Evolutionary conservation across 2,113 vertebrate genomes (phyloP).

Genomic region (Oreamnos americanus): DNA sequence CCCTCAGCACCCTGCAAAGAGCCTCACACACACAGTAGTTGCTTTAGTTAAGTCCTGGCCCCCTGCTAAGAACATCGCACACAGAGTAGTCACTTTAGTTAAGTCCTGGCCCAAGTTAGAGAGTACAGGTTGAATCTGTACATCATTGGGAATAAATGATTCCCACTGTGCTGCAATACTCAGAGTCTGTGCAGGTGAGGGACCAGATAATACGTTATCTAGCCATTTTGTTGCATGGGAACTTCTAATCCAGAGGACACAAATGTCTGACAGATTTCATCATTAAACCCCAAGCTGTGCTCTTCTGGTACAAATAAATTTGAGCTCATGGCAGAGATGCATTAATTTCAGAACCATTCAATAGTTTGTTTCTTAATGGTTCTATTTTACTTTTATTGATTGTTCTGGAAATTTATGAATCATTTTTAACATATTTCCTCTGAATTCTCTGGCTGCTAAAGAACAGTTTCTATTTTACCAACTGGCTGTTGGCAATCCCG

Average conservation of each 20-base stretch:
- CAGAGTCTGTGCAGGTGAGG: not conserved
- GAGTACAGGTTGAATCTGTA: not conserved
- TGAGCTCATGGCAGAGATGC: not conserved
- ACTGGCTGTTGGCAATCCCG: not conserved
- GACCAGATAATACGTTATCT: fast-evolving
- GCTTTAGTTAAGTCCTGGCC: not conserved
- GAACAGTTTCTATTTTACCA: not conserved
- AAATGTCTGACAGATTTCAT: not conserved
- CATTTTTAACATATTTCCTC: not conserved
- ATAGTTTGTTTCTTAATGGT: not conserved
- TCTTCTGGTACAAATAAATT: not conserved
- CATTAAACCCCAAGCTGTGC: not conserved
- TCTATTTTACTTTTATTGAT: not conserved
- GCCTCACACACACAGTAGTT: not conserved
- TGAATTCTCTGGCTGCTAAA: not conserved
- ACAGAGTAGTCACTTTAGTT: not conserved
- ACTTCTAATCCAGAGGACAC: not conserved
- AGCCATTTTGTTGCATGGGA: not conserved
- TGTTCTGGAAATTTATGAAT: not conserved
- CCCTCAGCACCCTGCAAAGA: not conserved
- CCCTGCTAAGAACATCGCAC: not conserved
- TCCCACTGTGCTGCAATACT: not conserved
- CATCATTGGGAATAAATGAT: not conserved
- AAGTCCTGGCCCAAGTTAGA: not conserved
- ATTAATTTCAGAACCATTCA: not conserved